These are phyloP conservation scores for Campylorhamphus procurvoides DNA, from an alignment of 2,113 vertebrate species.

Conservation along the genomic window DNA sequence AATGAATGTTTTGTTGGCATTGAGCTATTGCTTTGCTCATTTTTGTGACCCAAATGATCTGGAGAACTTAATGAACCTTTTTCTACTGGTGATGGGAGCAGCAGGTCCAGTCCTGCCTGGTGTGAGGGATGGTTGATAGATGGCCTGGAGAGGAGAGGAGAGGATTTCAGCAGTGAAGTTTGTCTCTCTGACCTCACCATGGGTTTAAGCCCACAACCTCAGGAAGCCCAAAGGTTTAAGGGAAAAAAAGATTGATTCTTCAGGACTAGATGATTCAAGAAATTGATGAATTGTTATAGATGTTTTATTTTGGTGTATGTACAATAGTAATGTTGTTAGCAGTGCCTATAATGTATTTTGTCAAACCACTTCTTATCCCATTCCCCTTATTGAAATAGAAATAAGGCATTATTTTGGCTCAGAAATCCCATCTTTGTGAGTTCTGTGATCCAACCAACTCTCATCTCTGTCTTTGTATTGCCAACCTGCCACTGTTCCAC, in stretches of 20 bases:
- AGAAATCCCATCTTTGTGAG: background rate
- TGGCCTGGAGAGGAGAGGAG: background rate
- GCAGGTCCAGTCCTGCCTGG: background rate
- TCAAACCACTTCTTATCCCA: background rate
- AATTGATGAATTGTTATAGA: background rate
- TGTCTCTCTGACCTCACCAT: background rate
- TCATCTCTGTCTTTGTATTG: background rate
- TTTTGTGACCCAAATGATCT: background rate
- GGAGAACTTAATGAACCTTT: background rate
- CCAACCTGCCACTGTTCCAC: background rate
- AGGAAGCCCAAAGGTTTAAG: background rate
- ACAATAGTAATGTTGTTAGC: background rate
- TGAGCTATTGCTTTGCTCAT: background rate
- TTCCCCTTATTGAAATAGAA: background rate
- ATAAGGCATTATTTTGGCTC: background rate
- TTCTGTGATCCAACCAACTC: background rate
- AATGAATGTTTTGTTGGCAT: background rate
- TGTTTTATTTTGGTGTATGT: background rate
- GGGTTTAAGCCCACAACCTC: background rate
- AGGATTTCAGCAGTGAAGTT: no score
- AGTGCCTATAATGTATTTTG: background rate
- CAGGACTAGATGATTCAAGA: background rate
- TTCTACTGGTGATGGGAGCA: background rate
- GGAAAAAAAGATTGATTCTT: background rate
- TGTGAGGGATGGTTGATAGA: background rate